Conservation (phyloP, 30 jellyfish, hydroid and myxozoan genomes). For the Aurelia aurita complex sp. Pacific region DNA sequence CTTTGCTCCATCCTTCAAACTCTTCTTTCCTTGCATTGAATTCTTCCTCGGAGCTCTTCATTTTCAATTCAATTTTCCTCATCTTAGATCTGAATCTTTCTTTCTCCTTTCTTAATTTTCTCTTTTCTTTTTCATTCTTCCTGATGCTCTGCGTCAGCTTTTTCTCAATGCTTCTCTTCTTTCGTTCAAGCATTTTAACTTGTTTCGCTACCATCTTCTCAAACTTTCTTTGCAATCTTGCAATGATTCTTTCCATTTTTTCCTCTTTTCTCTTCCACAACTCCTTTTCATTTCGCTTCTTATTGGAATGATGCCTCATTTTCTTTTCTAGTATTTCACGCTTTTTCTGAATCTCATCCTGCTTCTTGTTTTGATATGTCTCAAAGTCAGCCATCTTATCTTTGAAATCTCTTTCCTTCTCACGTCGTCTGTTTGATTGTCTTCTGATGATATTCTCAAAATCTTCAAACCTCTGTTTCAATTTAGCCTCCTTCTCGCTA, state of each 20-base stretch:
- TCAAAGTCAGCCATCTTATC: slow-evolving; percentile 13
- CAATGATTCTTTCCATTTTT: slow-evolving; percentile 25
- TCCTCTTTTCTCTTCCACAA: slow-evolving; percentile 13
- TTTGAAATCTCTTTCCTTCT: slow-evolving; percentile 11
- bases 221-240: slow-evolving; percentile 7
- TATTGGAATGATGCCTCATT: slow-evolving; percentile 45
- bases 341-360: slow-evolving; percentile 4
- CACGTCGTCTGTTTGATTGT: slow-evolving; percentile 2
- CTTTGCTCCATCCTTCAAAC: slow-evolving; percentile 44
- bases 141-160: slow-evolving; percentile 1
- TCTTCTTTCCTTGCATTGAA: slow-evolving; percentile 16
- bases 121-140: slow-evolving; percentile 14
- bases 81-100: not conserved
- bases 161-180: slow-evolving; percentile 21
- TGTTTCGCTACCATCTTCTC: slow-evolving; percentile 20
- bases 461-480: slow-evolving; percentile 4
- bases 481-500: slow-evolving; percentile 19
- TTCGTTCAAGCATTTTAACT: slow-evolving; percentile 16
- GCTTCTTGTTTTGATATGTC: slow-evolving; percentile 8
- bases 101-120: slow-evolving; percentile 16
- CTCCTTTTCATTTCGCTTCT: slow-evolving; percentile 5
- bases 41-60: slow-evolving; percentile 4
- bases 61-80: slow-evolving; percentile 2
- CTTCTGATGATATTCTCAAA: slow-evolving; percentile 3
- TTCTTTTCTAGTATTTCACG: slow-evolving; percentile 38